A percentile compares a stretch with the other conserved stretches of the same genome.
These are phyloP conservation scores for Epirrita christyi DNA, from an alignment of 2,888 invertebrate species.

Conservation along the genomic window DNA sequence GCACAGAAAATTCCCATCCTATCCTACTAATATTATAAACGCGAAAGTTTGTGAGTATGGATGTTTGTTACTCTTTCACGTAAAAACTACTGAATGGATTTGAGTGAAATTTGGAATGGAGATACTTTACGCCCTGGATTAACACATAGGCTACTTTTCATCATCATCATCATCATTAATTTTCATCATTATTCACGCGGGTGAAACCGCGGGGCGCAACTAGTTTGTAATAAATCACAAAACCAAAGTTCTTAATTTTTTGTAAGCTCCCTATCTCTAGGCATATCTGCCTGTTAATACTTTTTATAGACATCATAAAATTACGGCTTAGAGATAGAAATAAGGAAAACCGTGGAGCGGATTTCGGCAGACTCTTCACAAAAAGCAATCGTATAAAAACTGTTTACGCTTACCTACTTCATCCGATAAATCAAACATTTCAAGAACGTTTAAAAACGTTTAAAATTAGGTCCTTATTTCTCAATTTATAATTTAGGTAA, in stretches of 20 bases:
- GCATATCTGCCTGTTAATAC: neutral
- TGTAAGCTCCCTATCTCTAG: neutral
- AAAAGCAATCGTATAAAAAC: neutral
- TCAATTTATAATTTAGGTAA: no score
- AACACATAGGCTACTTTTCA: no score
- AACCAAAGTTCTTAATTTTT: neutral
- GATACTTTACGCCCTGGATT: no score
- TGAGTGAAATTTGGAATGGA: no score
- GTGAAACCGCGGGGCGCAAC: no score
- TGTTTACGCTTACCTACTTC: neutral
- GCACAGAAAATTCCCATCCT: neutral
- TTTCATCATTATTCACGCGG: no score
- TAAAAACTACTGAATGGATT: no score
- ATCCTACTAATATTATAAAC: no score
- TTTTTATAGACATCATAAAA: conserved; percentile 1
- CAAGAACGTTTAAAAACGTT: neutral
- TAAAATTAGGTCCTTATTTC: no score
- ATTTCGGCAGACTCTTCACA: neutral
- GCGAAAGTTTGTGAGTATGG: no score
- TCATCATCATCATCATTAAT: no score
- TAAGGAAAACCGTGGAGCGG: neutral
- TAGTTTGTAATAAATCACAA: neutral
- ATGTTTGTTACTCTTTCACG: no score
- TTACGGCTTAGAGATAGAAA: neutral
- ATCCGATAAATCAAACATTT: neutral